These are phyloP conservation scores for Melinopterus prodromus DNA, from an alignment of 2,888 invertebrate genomes.

Conservation along the genomic window DNA sequence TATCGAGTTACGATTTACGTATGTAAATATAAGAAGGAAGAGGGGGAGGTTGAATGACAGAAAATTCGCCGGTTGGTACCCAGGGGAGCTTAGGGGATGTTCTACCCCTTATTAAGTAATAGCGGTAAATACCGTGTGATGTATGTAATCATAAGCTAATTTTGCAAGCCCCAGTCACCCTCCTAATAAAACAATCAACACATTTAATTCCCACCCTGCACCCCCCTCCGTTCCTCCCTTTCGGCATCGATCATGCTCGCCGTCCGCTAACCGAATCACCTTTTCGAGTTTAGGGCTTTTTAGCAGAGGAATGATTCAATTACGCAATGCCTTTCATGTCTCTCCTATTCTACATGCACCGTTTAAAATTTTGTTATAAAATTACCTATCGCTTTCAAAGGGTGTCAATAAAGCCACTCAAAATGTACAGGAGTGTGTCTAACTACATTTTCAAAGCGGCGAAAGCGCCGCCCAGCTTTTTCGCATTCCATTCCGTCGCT, in stretches of 20 bases:
- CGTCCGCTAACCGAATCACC: constrained; percentile 6
- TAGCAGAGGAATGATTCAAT: constrained; percentile 52
- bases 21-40: constrained; percentile 48
- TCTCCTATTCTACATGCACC: constrained; percentile 54
- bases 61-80: constrained; percentile 33
- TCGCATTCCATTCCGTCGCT: constrained; percentile 31
- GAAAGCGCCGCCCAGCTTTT: constrained; percentile 5
- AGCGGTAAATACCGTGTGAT: constrained; percentile 62
- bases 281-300: constrained; percentile 54
- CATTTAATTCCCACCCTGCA: constrained; percentile 41
- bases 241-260: not conserved
- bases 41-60: constrained; percentile 34
- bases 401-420: constrained; percentile 55
- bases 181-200: constrained; percentile 60
- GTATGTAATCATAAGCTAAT: constrained; percentile 62
- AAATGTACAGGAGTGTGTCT: constrained; percentile 43
- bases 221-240: not conserved
- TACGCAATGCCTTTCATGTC: constrained; percentile 54
- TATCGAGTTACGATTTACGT: constrained; percentile 49
- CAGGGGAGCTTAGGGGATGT: constrained; percentile 35
- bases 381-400: constrained; percentile 54
- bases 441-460: constrained; percentile 42
- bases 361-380: constrained; percentile 55
- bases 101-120: constrained; percentile 60
- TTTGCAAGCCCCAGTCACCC: constrained; percentile 49